Percentiles rank a stretch among this genome's conserved stretches.
phyloP scores from a whole-genome alignment of 2,797 vertebrate species.

The Macrochelys suwanniensis region DNA sequence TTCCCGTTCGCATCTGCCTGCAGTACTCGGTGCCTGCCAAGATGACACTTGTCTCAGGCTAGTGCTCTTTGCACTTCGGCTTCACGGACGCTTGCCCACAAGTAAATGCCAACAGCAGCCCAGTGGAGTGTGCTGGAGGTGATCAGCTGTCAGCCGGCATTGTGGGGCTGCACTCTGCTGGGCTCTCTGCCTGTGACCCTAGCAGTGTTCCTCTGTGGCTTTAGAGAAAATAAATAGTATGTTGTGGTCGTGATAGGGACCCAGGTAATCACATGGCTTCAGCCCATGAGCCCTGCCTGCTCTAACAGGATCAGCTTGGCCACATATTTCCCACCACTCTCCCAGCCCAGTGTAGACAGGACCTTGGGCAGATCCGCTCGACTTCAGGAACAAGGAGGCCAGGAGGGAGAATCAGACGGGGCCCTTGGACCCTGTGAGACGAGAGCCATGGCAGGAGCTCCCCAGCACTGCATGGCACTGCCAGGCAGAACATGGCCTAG shows the following conservation, averaged over 20 bases:
- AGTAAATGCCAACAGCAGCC: too few species aligned
- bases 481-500: not conserved
- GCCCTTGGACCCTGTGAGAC: not conserved
- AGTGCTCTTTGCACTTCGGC: too few species aligned
- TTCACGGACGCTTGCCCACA: too few species aligned
- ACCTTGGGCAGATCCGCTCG: not conserved
- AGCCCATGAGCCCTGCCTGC: too few species aligned
- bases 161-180: not conserved
- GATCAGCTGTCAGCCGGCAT: not conserved
- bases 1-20: too few species aligned
- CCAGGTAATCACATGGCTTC: not conserved
- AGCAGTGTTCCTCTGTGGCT: too few species aligned
- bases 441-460: not conserved
- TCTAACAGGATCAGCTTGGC: too few species aligned
- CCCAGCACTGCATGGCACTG: not conserved
- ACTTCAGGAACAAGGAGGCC: not conserved
- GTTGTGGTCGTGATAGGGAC: not conserved
- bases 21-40: too few species aligned
- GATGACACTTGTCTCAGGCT: too few species aligned
- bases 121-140: too few species aligned
- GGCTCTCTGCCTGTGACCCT: too few species aligned
- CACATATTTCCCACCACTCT: too few species aligned
- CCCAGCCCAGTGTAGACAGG: not conserved
- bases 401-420: not conserved
- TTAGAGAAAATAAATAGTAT: not conserved